These are phyloP conservation scores for Hirtodrosophila cameraria DNA, from an alignment of 2,888 invertebrate species.

Conservation along the genomic window DNA sequence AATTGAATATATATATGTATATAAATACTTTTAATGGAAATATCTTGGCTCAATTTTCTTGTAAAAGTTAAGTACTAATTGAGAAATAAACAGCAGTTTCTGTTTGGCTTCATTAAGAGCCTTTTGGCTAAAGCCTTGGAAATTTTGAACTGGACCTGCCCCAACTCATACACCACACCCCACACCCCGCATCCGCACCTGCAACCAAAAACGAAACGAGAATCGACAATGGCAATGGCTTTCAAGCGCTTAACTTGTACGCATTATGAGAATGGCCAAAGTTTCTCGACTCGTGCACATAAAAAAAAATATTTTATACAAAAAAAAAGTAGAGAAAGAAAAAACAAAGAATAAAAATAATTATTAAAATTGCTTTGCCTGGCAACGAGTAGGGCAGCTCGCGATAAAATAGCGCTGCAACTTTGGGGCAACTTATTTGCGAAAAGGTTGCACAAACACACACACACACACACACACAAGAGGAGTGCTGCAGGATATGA, in stretches of 20 bases:
- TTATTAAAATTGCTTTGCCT: constrained; percentile 72
- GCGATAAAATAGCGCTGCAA: constrained; percentile 25
- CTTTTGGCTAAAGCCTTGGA: constrained; percentile 33
- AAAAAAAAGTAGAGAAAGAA: no score
- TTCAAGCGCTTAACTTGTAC: not conserved
- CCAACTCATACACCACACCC: no score
- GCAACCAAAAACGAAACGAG: not conserved
- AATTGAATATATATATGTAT: no score
- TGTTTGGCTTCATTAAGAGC: constrained; percentile 36
- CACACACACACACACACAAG: no score
- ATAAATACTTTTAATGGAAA: constrained; percentile 22
- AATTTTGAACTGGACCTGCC: no score
- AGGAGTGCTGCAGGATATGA: constrained; percentile 10
- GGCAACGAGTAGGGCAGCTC: constrained; percentile 22
- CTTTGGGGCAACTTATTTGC: constrained; percentile 16
- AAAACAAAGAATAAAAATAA: constrained; percentile 51
- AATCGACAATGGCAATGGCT: no score
- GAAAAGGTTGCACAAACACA: constrained; percentile 4
- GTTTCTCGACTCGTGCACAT: constrained; percentile 29
- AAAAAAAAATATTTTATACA: constrained; percentile 59
- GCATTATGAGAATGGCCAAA: constrained; percentile 34
- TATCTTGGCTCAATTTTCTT: constrained; percentile 6
- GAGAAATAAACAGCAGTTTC: constrained; percentile 45
- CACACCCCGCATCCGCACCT: not conserved
- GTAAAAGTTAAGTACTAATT: constrained; percentile 47